Evolutionary conservation across 37 sponge, comb jelly and placozoan genomes (phyloP).

Genomic region (Corticium candelabrum): DNA sequence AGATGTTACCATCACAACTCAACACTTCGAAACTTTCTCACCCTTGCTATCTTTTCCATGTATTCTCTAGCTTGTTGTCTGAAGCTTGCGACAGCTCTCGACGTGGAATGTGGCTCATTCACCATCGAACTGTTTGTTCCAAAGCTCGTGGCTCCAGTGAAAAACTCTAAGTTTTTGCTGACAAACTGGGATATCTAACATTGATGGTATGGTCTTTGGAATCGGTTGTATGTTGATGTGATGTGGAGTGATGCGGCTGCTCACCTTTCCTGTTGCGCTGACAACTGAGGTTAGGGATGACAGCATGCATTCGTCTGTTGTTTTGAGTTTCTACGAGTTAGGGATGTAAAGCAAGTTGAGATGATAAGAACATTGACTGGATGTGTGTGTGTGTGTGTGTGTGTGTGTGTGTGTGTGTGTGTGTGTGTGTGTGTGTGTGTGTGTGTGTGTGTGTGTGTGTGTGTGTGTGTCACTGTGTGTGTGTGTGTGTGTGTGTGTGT

Average conservation of each 20-base stretch:
- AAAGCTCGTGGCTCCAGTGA: not conserved
- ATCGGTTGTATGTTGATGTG: no score
- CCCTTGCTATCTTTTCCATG: slow-evolving; percentile 2
- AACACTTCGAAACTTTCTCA: not conserved
- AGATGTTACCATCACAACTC: no score
- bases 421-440: slow-evolving; percentile 20
- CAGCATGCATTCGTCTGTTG: slow-evolving; percentile 71
- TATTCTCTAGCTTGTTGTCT: not conserved
- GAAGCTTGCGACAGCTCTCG: not conserved
- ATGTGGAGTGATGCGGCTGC: not conserved
- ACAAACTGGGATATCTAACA: not conserved
- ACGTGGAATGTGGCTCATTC: not conserved
- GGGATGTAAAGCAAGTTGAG: not conserved
- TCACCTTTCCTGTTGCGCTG: not conserved
- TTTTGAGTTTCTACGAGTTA: slow-evolving; percentile 52
- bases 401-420: slow-evolving; percentile 20
- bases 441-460: slow-evolving; percentile 20
- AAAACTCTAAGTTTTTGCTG: not conserved
- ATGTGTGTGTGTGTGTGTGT: slow-evolving; percentile 7
- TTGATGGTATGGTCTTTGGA: not conserved
- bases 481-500: slow-evolving; percentile 20
- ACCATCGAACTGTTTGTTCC: not conserved
- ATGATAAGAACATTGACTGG: not conserved
- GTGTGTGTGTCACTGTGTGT: slow-evolving; percentile 15
- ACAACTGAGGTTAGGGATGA: slow-evolving; percentile 34